Evolutionary conservation across 2,888 invertebrate species (phyloP), one percentile per base, ranked within the genome.

Genomic region (Lypha dubia): DNA sequence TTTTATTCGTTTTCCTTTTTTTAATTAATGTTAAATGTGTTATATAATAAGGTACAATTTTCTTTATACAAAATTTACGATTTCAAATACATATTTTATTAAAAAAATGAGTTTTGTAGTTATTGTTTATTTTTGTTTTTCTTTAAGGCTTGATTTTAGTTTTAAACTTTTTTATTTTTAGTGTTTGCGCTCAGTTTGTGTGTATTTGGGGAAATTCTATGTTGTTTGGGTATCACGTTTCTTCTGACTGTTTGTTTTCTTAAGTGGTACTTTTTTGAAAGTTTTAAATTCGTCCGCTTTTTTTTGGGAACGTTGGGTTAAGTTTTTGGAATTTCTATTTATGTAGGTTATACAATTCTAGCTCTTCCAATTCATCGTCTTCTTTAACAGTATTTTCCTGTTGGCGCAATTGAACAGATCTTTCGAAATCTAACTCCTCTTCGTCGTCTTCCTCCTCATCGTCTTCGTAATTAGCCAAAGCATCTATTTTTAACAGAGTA

Each of bases 381-480:
- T 68, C 38, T 3, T 49, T 82, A 1, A 62, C 49, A 20, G 53
- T 46, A 20, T n/a, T 28, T 9, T 7, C 17, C 22, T 68, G 17
- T 17, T 22, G 62, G n/a, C 60, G 41, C 13, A 38, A 17, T 8
- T 58, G 13, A 17, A 76, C 41, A 56, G 79, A 74, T 51, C 60
- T 75, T 63, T 84, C 84, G 17, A 79, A 81, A 56, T 87, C 87
- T 4, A 86, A 87, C 32, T 89, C 88, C 8, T 89, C 89, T 13
- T 88, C 88, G 1, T 70, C 56, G 4, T 87, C 87, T 3, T 87
- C 87, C 0, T 88, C 87, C 11, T 87, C 87, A 3, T 87, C 86
- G 22, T 88, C 87, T 3, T 86, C 87, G 5, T 87, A 84, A 28
- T 89, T 88, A 7, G 88, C 88, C 56, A 89, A 86, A 70, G 88